These are phyloP conservation scores for Tragulus kanchil DNA, from an alignment of 2,113 vertebrate genomes.

Conservation along the genomic window DNA sequence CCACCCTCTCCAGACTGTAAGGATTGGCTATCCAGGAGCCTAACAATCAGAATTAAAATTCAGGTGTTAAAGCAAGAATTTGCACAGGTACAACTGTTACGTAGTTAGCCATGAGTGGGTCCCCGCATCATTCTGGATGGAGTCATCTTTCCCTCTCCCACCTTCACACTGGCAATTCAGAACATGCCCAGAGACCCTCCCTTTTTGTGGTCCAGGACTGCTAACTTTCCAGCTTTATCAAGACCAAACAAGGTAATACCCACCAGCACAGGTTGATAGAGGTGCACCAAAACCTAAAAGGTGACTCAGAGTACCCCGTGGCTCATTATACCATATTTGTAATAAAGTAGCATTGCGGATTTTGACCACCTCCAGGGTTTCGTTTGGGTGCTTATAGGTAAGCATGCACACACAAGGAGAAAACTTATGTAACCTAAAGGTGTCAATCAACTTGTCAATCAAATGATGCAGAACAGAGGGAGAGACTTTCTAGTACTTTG, in stretches of 20 bases:
- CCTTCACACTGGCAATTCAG: background rate
- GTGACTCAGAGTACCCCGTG: background rate
- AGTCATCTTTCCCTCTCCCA: background rate
- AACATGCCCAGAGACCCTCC: background rate
- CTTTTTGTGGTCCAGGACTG: background rate
- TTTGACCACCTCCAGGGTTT: background rate
- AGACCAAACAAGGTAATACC: background rate
- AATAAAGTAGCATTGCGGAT: background rate
- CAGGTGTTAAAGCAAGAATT: background rate
- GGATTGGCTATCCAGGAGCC: background rate
- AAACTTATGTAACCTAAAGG: background rate
- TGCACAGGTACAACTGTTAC: background rate
- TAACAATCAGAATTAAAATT: background rate
- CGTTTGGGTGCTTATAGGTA: background rate
- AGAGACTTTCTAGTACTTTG: background rate
- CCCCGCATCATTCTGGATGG: background rate
- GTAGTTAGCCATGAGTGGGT: background rate
- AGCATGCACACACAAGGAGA: background rate
- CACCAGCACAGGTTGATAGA: background rate
- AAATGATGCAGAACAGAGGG: background rate
- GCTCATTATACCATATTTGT: background rate
- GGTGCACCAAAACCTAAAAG: background rate
- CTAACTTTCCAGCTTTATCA: background rate
- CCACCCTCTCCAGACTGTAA: background rate
- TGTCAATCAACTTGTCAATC: background rate